A percentile compares a stretch with the other conserved stretches of the same genome.
Conservation (phyloP, 2,888 invertebrate species). For the Lomographa bimaculata region DNA sequence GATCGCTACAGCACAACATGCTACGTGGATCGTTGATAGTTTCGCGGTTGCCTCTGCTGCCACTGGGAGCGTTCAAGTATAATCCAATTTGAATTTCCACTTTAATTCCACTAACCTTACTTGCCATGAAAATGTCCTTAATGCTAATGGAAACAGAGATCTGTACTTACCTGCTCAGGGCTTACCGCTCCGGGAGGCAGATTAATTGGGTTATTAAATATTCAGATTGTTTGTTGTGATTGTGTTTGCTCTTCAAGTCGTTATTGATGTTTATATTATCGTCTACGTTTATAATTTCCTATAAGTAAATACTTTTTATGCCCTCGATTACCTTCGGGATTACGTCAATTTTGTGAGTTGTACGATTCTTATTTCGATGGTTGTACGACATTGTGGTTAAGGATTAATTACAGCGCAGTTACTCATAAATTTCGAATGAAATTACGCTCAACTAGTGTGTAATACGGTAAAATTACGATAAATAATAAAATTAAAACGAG, state of each 20-base stretch:
- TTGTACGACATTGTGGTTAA: slow-evolving; percentile 7
- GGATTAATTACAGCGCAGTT: slow-evolving; percentile 2
- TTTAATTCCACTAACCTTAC: slow-evolving; percentile 48
- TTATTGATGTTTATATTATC: slow-evolving; percentile 1
- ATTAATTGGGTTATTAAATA: slow-evolving; percentile 41
- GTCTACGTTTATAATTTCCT: slow-evolving; percentile 9
- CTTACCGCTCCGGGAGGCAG: slow-evolving; percentile 38
- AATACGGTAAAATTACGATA: slow-evolving; percentile 21
- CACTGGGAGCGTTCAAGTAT: slow-evolving; percentile 29
- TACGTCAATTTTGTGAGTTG: slow-evolving; percentile 2
- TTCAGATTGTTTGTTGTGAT: slow-evolving; percentile 15
- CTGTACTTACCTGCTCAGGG: slow-evolving; percentile 38
- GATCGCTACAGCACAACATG: slow-evolving; percentile 32
- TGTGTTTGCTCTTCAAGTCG: slow-evolving; percentile 12
- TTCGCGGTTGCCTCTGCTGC: slow-evolving; percentile 33
- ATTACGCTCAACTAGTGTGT: slow-evolving; percentile 11
- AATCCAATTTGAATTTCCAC: slow-evolving; percentile 48
- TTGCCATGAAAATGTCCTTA: slow-evolving; percentile 47
- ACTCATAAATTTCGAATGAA: not conserved
- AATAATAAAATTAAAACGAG: slow-evolving; percentile 17
- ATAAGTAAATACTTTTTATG: slow-evolving; percentile 8
- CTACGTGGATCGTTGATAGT: slow-evolving; percentile 33
- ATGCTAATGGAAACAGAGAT: slow-evolving; percentile 48
- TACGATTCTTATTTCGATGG: not conserved
- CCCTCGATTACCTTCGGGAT: slow-evolving; percentile 17